Percentiles rank a stretch among this genome's conserved stretches.
Evolutionary conservation across 2,797 vertebrate species (phyloP).

Genomic region (Trachurus trachurus): DNA sequence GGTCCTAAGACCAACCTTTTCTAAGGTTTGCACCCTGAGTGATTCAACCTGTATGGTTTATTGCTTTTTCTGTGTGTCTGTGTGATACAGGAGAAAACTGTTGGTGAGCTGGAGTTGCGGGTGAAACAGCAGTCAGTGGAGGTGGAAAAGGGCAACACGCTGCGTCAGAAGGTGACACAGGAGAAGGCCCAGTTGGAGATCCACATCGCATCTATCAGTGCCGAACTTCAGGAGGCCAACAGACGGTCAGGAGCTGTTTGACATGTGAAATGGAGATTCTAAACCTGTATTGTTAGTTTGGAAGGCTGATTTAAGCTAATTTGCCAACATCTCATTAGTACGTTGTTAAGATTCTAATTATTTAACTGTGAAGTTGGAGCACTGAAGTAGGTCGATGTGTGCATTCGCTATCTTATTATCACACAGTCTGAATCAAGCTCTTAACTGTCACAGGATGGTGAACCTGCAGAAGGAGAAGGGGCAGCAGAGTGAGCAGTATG

Average conservation of each 20-base stretch:
- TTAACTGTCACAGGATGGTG: conserved; percentile 76
- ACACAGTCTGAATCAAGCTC: not conserved
- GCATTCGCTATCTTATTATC: not conserved
- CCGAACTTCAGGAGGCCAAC: conserved; percentile 90
- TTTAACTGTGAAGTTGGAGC: too few relatives aligned
- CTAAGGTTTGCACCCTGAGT: conserved; percentile 1
- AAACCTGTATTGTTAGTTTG: not conserved
- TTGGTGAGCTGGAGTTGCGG: conserved; percentile 89
- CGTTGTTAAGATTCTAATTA: too few relatives aligned
- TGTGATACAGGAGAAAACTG: conserved; percentile 86
- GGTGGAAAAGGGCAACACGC: conserved; percentile 88
- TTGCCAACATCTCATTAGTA: too few relatives aligned
- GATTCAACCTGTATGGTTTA: conserved; percentile 26
- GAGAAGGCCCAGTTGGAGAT: conserved; percentile 92
- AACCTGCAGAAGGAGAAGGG: conserved; percentile 89
- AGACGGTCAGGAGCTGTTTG: conserved; percentile 71
- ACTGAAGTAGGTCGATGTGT: not conserved
- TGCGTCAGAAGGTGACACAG: conserved; percentile 90
- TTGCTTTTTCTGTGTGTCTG: conserved; percentile 15
- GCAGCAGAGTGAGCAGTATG: conserved; percentile 81
- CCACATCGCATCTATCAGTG: conserved; percentile 78
- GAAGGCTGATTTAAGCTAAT: too few relatives aligned
- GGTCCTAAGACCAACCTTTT: conserved; percentile 19
- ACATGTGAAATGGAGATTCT: not conserved
- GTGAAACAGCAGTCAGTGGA: conserved; percentile 92